Evolutionary conservation across 1,140 invertebrate species (phyloP), one percentile per base, ranked within the genome.

Genomic region (Cryptotermes secundus): DNA sequence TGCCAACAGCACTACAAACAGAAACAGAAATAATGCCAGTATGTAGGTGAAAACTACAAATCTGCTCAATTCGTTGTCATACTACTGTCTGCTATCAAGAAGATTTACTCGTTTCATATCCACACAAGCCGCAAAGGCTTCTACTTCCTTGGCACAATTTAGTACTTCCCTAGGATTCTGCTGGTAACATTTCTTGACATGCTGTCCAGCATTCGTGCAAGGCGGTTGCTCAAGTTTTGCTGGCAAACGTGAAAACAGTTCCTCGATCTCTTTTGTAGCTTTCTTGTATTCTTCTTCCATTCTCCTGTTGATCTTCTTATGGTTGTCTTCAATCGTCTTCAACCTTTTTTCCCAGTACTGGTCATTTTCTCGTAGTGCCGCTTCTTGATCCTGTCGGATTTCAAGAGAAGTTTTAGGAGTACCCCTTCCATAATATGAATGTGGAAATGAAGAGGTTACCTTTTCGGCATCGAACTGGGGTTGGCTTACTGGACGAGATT

Each of bases 271-370:
- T 81, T 81, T 16, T 49, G 49, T 14, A 10, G 85, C 83, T 80
- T 84, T 84, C 26, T 53, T 83, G 82, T 83, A 85, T 81, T 85
- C 85, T 38, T 80, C 34, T n/a, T 83, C 83, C 85, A 85, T 85
- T 45, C 19, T 82, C 38, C 38, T 45, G 16, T 26, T 82, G n/a
- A 82, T 82, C 38, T 34, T 19, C 38, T 34, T 45, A 38, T 82
- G 81, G 24, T 45, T 59, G 9, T 82, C 81, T 34, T 82, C 53
- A 38, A 82, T 49, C 24, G 42, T 45, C 53, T 82, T 59, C 16
- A 82, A 22, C 45, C 81, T 82, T 59, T 34, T 82, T 16, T 59
- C 34, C 81, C 81, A 82, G 38, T 45, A 82, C 53, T 82, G 34
- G 34, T 82, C 81, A n/a, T 82, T 45, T n/a, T 82, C 42, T 82